Conservation (phyloP, 30 jellyfish, hydroid and myxozoan species). For the Calvadosia cruxmelitensis region DNA sequence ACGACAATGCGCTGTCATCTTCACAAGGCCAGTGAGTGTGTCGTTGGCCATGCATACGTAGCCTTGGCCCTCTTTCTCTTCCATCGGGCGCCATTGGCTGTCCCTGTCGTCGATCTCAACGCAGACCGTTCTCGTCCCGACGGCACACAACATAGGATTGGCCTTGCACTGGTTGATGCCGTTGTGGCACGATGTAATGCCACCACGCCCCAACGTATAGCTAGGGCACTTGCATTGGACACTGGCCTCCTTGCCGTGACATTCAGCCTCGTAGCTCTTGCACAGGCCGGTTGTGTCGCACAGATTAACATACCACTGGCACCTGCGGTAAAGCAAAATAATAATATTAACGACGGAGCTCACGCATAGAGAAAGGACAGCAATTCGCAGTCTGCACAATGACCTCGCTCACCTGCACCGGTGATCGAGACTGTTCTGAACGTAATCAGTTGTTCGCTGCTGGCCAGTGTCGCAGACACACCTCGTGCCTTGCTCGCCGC, state of each 20-base stretch:
- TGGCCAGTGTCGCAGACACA: conserved; percentile 33
- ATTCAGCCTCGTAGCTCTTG: neutral
- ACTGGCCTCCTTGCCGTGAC: conserved; percentile 9
- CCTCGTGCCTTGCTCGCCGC: conserved; percentile 39
- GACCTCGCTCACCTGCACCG: conserved; percentile 16
- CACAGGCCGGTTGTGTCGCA: conserved; percentile 19
- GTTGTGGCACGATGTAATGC: neutral
- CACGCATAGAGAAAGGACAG: neutral
- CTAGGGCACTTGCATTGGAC: conserved; percentile 8
- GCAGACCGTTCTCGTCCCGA: conserved; percentile 8
- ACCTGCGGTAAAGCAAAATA: conserved; percentile 16
- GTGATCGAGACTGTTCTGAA: neutral
- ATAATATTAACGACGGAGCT: no score
- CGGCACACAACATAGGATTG: conserved; percentile 26
- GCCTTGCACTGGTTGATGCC: conserved; percentile 36
- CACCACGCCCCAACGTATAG: neutral
- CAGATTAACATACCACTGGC: conserved; percentile 48
- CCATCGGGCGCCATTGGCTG: conserved; percentile 5
- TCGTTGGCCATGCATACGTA: conserved; percentile 23
- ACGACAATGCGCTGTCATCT: conserved; percentile 19
- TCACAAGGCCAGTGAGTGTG: neutral
- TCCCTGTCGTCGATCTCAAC: conserved; percentile 27
- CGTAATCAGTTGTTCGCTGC: neutral
- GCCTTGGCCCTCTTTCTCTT: conserved; percentile 33
- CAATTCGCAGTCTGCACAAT: no score